Evolutionary conservation across 1,140 invertebrate species (phyloP).

Genomic region (Drosophila rhopaloa): DNA sequence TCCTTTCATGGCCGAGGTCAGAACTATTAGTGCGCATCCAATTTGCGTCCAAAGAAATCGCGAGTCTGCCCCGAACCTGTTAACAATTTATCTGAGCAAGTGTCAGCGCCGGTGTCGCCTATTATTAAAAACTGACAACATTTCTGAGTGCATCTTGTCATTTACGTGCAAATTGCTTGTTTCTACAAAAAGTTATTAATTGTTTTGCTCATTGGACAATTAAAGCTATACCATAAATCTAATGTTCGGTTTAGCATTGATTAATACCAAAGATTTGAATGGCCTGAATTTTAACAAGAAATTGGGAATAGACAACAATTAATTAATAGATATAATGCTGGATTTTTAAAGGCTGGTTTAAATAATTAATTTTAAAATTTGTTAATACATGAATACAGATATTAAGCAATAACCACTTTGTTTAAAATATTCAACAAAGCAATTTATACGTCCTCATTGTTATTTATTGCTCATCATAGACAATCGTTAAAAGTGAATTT

Average conservation of each 20-base stretch:
- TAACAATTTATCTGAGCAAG: conserved; percentile 66
- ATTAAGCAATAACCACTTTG: background rate
- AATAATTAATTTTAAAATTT: too few species aligned
- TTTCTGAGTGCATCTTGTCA: conserved; percentile 67
- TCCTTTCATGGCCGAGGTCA: conserved; percentile 81
- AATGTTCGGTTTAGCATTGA: background rate
- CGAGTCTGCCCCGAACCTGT: conserved; percentile 49
- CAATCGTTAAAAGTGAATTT: conserved; percentile 5
- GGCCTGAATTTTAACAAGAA: too few species aligned
- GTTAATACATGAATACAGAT: too few species aligned
- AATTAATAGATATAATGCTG: too few species aligned
- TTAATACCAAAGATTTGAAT: background rate
- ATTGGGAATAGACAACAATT: too few species aligned
- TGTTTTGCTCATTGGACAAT: conserved; percentile 39
- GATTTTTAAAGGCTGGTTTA: too few species aligned
- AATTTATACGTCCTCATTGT: background rate
- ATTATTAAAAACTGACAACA: conserved; percentile 70
- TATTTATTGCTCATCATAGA: background rate
- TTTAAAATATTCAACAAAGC: background rate
- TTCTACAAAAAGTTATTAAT: conserved; percentile 29
- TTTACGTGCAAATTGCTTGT: conserved; percentile 21
- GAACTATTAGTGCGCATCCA: conserved; percentile 77
- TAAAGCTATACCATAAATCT: conserved; percentile 2
- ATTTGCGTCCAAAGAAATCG: conserved; percentile 60
- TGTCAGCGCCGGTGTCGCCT: conserved; percentile 50